Evolutionary conservation across 2,113 vertebrate species (phyloP).

Genomic region (Tragulus kanchil): DNA sequence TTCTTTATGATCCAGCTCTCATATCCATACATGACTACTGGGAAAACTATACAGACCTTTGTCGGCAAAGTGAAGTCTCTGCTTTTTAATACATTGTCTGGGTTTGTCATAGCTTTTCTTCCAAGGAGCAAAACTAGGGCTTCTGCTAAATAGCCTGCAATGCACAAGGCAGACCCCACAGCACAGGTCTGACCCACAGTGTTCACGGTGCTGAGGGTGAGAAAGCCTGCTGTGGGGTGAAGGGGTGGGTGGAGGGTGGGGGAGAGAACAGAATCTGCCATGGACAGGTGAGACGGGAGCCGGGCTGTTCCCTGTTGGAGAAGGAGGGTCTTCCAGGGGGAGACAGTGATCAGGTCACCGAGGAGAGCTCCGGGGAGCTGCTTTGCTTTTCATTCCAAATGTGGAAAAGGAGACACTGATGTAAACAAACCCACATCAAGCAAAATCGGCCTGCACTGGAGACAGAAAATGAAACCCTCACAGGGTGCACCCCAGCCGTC

Average conservation of each 20-base stretch:
- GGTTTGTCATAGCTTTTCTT: too few relatives aligned
- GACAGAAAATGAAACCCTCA: neutral
- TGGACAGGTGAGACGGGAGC: neutral
- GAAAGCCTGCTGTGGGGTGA: neutral
- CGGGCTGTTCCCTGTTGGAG: neutral
- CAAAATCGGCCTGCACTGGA: neutral
- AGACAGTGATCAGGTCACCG: neutral
- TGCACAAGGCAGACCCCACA: neutral
- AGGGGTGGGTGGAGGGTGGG: neutral
- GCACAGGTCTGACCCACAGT: too few relatives aligned
- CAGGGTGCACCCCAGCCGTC: accelerated
- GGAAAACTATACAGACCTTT: too few relatives aligned
- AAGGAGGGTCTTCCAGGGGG: neutral
- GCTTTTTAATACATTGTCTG: too few relatives aligned
- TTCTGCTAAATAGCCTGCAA: accelerated
- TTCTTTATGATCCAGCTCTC: too few relatives aligned
- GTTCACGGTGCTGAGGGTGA: accelerated
- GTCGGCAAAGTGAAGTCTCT: too few relatives aligned
- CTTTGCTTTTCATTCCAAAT: neutral
- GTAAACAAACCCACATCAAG: neutral
- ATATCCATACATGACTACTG: too few relatives aligned
- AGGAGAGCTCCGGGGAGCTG: neutral
- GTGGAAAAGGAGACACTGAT: neutral
- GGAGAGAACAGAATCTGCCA: neutral
- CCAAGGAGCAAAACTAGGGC: neutral